Evolutionary conservation across 1,140 invertebrate species (phyloP), one percentile per base, ranked within the genome.

Genomic region (Drosophila fuyamai): DNA sequence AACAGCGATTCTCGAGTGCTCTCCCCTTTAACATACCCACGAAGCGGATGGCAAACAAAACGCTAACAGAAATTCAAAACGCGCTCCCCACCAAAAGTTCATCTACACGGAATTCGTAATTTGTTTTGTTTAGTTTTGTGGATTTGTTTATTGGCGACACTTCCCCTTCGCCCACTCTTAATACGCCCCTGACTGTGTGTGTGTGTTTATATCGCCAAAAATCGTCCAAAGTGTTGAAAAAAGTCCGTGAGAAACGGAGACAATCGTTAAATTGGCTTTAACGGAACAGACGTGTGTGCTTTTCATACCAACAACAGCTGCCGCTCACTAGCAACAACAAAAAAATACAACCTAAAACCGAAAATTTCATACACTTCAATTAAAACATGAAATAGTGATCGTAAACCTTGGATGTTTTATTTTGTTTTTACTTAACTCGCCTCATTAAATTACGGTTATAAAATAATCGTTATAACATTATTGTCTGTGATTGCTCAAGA

Each of bases 31-130:
- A 68, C 38, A 29, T 38, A 65, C 38, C 55, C 55, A 60, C 41
- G 60, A 70, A 81, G 66, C 58, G 35, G 50, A 57, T 63, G 78
- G 59, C 79, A 74, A 81, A 66, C 59, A 79, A 75, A 76, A 63
- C 58, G 27, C 43, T 47, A 70, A 63, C 46, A 59, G 38, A 44
- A 65, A 56, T 68, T 73, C 66, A 62, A 70, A 65, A 50, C 43
- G 68, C 65, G 76, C 60, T 80, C 53, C 59, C 63, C 59, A 44
- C 44, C 65, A n/a, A 85, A 83, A 88, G 83, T 89, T 88, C 83
- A 80, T 89, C 83, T 89, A 88, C 79, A 89, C 83, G 79, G 67
- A 89, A 89, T 83, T 77, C 63, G 56, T 77, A 76, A 88, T 86
- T 89, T 88, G 84, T 88, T 88, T 88, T 89, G 83, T 83, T 77